These are phyloP conservation scores for Morone saxatilis DNA, from an alignment of 2,113 vertebrate species.

Conservation along the genomic window DNA sequence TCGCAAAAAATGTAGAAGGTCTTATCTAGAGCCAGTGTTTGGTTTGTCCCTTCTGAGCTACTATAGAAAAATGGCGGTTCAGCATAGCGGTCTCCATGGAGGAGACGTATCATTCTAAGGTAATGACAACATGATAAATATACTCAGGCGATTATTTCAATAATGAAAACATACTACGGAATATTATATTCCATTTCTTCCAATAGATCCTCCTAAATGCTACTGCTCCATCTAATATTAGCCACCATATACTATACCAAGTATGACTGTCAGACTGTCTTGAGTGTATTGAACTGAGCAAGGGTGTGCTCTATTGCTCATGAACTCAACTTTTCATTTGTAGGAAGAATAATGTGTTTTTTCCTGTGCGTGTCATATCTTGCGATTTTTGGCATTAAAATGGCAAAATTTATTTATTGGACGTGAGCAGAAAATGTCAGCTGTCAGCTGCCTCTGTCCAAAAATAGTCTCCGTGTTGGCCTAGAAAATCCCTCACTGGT, in stretches of 20 bases:
- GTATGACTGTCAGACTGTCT: not conserved
- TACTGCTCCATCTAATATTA: not conserved
- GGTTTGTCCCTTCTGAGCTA: too few species aligned
- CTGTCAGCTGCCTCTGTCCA: conserved; percentile 7
- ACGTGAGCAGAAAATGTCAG: not conserved
- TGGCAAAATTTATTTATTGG: not conserved
- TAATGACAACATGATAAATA: too few species aligned
- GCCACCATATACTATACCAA: not conserved
- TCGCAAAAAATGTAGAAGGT: too few species aligned
- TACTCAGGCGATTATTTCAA: too few species aligned
- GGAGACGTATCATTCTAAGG: too few species aligned
- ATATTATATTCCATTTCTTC: too few species aligned
- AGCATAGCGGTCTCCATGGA: too few species aligned
- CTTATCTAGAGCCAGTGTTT: too few species aligned
- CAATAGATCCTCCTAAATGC: too few species aligned
- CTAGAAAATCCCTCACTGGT: conserved; percentile 6
- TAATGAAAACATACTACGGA: too few species aligned
- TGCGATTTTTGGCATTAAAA: conserved; percentile 4
- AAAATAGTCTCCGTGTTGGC: conserved; percentile 19
- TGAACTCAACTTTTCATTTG: not conserved
- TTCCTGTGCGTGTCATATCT: not conserved
- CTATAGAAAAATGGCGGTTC: too few species aligned
- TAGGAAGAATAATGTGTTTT: not conserved
- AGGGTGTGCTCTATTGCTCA: not conserved
- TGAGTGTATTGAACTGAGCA: not conserved